Percentiles rank a stretch among this genome's conserved stretches.
Conservation (phyloP, 2,888 invertebrate genomes). For the Apomyelois bistriatella region DNA sequence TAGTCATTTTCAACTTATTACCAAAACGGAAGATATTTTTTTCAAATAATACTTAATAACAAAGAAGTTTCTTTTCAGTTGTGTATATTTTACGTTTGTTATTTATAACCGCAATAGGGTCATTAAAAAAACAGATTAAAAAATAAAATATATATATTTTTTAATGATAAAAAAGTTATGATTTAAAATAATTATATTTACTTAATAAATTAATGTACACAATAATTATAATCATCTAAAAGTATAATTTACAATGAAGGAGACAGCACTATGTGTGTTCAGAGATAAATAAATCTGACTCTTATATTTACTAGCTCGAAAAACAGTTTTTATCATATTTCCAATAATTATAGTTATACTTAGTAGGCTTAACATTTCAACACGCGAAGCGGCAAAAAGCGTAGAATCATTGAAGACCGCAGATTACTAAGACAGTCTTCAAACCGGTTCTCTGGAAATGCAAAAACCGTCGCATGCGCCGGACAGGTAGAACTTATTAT, state of each 20-base stretch:
- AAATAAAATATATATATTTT: too few species aligned
- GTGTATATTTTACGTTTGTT: too few species aligned
- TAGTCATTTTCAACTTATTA: background rate
- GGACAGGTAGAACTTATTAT: constrained; percentile 1
- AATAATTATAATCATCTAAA: too few species aligned
- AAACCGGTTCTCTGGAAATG: constrained; percentile 4
- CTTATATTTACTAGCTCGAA: too few species aligned
- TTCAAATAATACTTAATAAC: background rate
- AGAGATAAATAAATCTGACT: too few species aligned
- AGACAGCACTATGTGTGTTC: too few species aligned
- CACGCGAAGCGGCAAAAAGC: constrained; percentile 2
- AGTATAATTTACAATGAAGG: too few species aligned
- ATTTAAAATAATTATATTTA: background rate
- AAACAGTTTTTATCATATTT: background rate
- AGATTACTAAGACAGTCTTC: background rate
- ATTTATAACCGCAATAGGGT: too few species aligned
- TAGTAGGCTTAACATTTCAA: background rate
- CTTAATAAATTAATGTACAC: too few species aligned
- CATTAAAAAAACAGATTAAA: too few species aligned
- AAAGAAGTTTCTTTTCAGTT: too few species aligned
- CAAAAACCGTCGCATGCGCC: constrained; percentile 3
- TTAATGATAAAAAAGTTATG: too few species aligned
- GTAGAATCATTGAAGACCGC: background rate
- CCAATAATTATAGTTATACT: background rate
- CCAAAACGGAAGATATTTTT: background rate